Conservation (phyloP, 2,888 invertebrate genomes). For the Lepetodrilus schrolli region DNA sequence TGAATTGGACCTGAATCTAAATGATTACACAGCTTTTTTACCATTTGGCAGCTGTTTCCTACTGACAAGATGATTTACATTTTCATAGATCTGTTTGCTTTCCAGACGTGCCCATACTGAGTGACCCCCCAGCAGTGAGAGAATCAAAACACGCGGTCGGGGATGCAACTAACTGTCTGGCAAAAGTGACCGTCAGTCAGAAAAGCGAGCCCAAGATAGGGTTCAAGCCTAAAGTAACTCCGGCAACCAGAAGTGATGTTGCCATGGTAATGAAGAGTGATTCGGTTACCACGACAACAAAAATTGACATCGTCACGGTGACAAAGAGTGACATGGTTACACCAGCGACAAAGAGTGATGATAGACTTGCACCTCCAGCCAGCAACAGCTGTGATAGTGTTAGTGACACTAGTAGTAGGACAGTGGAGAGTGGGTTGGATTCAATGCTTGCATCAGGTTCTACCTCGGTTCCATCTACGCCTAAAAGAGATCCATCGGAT, state of each 20-base stretch:
- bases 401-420: neutral
- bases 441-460: neutral
- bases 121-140: neutral
- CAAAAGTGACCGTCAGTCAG: conserved; percentile 26
- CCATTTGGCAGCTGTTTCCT: too few relatives aligned
- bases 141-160: neutral
- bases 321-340: too few relatives aligned
- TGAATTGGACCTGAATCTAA: too few relatives aligned
- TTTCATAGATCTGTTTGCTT: too few relatives aligned
- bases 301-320: too few relatives aligned
- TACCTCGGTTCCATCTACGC: conserved; percentile 38
- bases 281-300: too few relatives aligned
- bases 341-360: conserved; percentile 40
- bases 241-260: conserved; percentile 41
- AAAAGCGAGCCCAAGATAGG: conserved; percentile 34
- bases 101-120: neutral
- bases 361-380: conserved; percentile 37
- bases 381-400: conserved; percentile 17
- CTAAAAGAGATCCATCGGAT: conserved; percentile 48
- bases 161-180: neutral
- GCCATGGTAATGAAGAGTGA: too few relatives aligned
- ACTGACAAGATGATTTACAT: too few relatives aligned
- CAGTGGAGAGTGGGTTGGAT: neutral
- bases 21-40: too few relatives aligned
- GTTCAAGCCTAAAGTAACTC: conserved; percentile 15